Conservation (phyloP, 2,888 invertebrate genomes). For the Ichneumoninae sp. region DNA sequence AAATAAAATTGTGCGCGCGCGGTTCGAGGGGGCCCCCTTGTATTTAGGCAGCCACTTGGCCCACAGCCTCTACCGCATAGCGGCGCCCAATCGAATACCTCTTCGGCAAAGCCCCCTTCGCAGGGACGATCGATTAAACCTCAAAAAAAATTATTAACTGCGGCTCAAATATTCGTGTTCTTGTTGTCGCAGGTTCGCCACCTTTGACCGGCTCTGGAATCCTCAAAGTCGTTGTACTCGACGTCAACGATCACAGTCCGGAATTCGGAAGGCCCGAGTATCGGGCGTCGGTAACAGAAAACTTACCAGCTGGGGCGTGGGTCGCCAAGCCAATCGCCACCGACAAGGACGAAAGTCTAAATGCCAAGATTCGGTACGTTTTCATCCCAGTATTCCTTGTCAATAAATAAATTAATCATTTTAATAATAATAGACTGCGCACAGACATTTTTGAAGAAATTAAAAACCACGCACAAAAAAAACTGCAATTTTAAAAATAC, state of each 20-base stretch:
- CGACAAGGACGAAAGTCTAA: slow-evolving; percentile 93
- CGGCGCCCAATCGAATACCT: slow-evolving; percentile 19
- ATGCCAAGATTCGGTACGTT: slow-evolving; percentile 91
- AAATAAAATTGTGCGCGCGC: slow-evolving; percentile 43
- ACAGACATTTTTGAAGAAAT: too few relatives aligned
- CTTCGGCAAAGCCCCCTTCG: slow-evolving; percentile 5
- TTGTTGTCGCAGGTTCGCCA: slow-evolving; percentile 90
- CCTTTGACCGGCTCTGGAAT: slow-evolving; percentile 96
- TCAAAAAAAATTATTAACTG: neutral
- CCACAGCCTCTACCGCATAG: slow-evolving; percentile 19
- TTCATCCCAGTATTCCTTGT: neutral
- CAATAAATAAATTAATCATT: neutral
- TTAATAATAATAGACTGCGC: neutral
- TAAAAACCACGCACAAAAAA: too few relatives aligned
- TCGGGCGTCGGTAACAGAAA: slow-evolving; percentile 92
- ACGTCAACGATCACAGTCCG: slow-evolving; percentile 97
- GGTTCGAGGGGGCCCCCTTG: slow-evolving; percentile 40
- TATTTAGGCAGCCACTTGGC: slow-evolving; percentile 45
- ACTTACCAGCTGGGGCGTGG: slow-evolving; percentile 91
- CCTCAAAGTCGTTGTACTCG: slow-evolving; percentile 95
- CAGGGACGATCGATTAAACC: neutral
- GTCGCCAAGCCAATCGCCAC: slow-evolving; percentile 92
- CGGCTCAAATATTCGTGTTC: slow-evolving; percentile 1
- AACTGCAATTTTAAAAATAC: neutral
- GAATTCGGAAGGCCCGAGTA: slow-evolving; percentile 94